Evolutionary conservation across 2,797 vertebrate species (phyloP).

Genomic region (Thripadectes ignobilis): DNA sequence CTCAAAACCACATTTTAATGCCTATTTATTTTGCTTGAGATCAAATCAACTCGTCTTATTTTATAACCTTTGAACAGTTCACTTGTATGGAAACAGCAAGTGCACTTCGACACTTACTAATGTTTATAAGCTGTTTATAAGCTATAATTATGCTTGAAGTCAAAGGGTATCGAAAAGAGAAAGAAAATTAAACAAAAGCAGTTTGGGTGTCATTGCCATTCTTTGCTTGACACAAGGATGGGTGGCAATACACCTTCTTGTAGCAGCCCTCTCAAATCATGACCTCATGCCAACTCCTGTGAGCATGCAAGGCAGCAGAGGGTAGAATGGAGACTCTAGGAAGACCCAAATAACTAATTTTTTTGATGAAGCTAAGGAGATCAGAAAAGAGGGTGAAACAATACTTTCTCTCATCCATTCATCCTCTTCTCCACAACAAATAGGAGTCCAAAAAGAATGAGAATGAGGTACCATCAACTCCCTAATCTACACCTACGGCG

Average conservation of each 20-base stretch:
- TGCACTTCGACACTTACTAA: neutral
- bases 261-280: neutral
- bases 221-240: neutral
- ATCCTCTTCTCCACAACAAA: neutral
- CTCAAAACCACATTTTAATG: neutral
- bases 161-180: neutral
- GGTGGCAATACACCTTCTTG: neutral
- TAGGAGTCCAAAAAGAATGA: neutral
- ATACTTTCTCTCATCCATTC: neutral
- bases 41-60: slow-evolving; percentile 3
- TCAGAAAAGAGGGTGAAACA: neutral
- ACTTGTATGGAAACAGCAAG: neutral
- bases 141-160: neutral
- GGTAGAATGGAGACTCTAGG: neutral
- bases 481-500: neutral
- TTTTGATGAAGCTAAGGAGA: neutral
- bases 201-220: neutral
- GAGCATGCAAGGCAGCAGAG: neutral
- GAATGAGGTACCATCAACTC: neutral
- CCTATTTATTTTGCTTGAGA: neutral
- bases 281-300: accelerated
- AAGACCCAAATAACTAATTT: neutral
- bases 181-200: neutral
- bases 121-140: slow-evolving; percentile 16
- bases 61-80: neutral